phyloP scores from a whole-genome alignment of 1,140 invertebrate species.

The Theocolax elegans region DNA sequence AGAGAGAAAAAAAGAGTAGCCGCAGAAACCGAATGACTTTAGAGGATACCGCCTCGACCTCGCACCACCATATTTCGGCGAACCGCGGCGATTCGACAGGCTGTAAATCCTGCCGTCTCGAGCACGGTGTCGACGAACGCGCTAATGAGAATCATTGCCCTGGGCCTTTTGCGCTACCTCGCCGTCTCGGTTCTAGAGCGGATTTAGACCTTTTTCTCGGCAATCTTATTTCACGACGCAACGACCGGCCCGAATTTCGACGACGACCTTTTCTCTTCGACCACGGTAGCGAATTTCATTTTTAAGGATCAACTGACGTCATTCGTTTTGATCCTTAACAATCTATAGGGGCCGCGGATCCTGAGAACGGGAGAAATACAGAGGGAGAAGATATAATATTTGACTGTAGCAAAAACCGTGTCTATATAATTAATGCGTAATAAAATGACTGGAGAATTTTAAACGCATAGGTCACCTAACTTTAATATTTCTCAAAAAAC shows the following conservation, averaged over 20 bases:
- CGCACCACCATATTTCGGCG: constrained; percentile 39
- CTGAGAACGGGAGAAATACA: too few species aligned
- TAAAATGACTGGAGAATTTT: too few species aligned
- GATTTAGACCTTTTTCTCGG: constrained; percentile 34
- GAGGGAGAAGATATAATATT: too few species aligned
- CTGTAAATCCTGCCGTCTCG: constrained; percentile 42
- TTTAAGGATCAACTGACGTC: background rate
- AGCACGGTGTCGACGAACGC: constrained; percentile 44
- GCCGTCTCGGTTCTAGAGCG: background rate
- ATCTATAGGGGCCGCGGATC: background rate
- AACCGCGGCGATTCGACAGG: constrained; percentile 41
- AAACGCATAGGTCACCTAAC: too few species aligned
- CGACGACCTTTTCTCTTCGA: background rate
- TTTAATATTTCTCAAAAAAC: too few species aligned
- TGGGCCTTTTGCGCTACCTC: constrained; percentile 28
- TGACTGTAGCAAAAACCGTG: too few species aligned
- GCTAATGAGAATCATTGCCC: constrained; percentile 45
- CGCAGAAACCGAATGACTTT: constrained; percentile 29
- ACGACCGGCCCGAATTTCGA: constrained; percentile 2
- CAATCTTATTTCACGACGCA: constrained; percentile 22
- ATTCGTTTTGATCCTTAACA: background rate
- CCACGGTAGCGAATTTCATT: constrained; percentile 6
- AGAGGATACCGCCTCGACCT: constrained; percentile 39
- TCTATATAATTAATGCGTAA: too few species aligned
- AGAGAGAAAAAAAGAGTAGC: constrained; percentile 3